Evolutionary conservation across 2,113 vertebrate species (phyloP).

Genomic region (Herpetotheres cachinnans): DNA sequence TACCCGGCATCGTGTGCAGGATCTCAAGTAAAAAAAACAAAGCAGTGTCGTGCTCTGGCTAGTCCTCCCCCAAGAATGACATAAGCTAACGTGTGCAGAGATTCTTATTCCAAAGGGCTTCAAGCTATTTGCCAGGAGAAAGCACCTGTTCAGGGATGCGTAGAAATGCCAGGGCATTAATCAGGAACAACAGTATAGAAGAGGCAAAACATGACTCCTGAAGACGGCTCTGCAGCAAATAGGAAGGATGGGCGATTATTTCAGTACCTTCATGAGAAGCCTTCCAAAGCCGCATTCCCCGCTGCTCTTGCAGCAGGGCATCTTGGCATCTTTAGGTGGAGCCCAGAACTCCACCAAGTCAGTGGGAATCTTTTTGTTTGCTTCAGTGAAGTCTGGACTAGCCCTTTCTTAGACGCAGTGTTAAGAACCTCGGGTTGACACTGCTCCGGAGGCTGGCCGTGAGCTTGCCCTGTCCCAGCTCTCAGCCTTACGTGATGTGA

Average conservation of each 20-base stretch:
- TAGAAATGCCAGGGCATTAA: background rate
- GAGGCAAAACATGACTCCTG: background rate
- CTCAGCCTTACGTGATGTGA: fast-evolving
- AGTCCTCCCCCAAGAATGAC: background rate
- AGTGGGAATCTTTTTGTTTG: background rate
- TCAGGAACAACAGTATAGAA: background rate
- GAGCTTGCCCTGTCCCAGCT: background rate
- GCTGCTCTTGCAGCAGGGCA: background rate
- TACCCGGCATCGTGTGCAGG: background rate
- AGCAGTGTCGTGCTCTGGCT: background rate
- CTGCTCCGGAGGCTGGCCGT: background rate
- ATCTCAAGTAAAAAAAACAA: background rate
- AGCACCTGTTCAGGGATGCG: background rate
- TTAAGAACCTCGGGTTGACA: background rate
- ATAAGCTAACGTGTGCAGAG: background rate
- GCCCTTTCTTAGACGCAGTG: too few relatives aligned
- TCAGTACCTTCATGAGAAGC: background rate
- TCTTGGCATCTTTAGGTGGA: background rate
- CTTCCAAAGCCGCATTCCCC: background rate
- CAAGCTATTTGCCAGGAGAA: background rate
- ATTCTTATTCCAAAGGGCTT: background rate
- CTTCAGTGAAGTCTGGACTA: background rate
- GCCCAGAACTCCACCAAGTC: background rate
- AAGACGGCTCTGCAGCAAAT: background rate
- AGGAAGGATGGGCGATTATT: background rate